Evolutionary conservation across 2,113 vertebrate genomes (phyloP).

Genomic region (Globicephala melas): DNA sequence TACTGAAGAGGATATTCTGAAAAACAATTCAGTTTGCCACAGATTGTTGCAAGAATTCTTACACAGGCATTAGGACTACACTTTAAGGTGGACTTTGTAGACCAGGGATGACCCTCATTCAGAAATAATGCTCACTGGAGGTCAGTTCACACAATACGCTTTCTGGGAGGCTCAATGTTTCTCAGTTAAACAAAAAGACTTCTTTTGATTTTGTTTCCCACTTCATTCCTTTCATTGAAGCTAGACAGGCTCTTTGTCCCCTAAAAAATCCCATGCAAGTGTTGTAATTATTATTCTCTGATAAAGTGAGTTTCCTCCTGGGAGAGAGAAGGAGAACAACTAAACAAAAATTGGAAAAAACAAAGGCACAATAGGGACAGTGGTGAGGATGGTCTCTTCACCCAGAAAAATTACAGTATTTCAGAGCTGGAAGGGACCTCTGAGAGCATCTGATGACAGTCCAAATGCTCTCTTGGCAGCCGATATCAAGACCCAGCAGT

Average conservation of each 20-base stretch:
- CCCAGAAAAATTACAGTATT: not conserved
- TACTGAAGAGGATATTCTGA: not conserved
- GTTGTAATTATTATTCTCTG: not conserved
- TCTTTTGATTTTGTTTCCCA: not conserved
- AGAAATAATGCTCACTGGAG: not conserved
- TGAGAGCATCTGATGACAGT: not conserved
- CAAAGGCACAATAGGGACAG: not conserved
- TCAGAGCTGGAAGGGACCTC: not conserved
- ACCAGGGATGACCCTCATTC: not conserved
- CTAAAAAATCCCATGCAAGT: not conserved
- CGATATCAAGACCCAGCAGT: not conserved
- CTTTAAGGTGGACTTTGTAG: not conserved
- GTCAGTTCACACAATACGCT: not conserved
- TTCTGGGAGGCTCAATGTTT: not conserved
- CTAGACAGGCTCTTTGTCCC: not conserved
- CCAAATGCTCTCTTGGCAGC: not conserved
- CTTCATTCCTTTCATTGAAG: not conserved
- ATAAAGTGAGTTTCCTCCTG: not conserved
- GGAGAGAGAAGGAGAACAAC: not conserved
- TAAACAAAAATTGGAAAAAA: not conserved
- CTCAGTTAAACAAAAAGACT: not conserved
- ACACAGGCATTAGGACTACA: not conserved
- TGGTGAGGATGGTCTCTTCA: not conserved
- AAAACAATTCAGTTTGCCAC: not conserved
- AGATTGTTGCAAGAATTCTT: not conserved